phyloP scores from a whole-genome alignment of 2,888 invertebrate genomes.

The Cryptocheilus praepositus region DNA sequence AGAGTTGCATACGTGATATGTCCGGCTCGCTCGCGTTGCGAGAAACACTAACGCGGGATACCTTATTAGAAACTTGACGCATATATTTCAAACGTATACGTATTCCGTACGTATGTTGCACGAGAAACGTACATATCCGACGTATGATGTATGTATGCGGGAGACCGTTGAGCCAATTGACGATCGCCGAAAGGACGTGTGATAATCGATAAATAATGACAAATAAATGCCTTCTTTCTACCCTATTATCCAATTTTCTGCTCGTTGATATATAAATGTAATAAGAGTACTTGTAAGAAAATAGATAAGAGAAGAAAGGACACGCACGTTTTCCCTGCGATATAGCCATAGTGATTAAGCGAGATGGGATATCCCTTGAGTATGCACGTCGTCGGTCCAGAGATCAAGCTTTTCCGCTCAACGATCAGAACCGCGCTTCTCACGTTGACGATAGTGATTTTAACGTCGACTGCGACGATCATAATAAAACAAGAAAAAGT shows the following conservation, averaged over 20 bases:
- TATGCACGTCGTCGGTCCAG: not conserved
- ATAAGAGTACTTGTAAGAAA: slow-evolving; percentile 18
- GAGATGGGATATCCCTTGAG: not conserved
- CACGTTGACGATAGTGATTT: no score
- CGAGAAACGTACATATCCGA: no score
- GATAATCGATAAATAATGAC: slow-evolving; percentile 12
- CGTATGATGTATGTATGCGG: not conserved
- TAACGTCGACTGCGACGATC: no score
- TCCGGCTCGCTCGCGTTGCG: no score
- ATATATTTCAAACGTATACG: no score
- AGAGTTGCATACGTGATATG: no score
- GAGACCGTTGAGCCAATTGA: not conserved
- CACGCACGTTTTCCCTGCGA: slow-evolving; percentile 25
- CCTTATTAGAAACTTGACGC: no score
- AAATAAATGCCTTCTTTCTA: slow-evolving; percentile 1
- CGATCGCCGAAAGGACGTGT: slow-evolving; percentile 5
- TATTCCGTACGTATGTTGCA: no score
- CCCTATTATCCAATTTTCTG: not conserved
- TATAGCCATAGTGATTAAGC: slow-evolving; percentile 23
- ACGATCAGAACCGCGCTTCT: no score
- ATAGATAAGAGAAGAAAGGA: slow-evolving; percentile 22
- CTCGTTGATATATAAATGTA: no score
- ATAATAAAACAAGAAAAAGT: not conserved
- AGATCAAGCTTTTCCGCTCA: no score
- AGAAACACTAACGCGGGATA: no score